phyloP scores from a whole-genome alignment of 2,797 vertebrate genomes.

The Morelia viridis region DNA sequence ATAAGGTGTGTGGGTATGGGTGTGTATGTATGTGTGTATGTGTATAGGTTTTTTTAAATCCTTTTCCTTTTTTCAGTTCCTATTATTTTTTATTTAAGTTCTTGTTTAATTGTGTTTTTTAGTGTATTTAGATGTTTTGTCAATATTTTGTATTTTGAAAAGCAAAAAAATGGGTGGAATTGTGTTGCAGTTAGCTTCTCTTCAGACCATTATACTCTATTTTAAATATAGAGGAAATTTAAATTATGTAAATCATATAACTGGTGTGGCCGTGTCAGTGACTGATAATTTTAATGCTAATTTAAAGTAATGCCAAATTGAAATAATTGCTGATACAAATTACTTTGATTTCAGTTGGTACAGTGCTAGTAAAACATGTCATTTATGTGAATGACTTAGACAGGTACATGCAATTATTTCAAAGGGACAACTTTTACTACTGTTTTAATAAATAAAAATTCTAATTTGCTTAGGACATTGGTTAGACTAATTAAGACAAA shows the following conservation, averaged over 20 bases:
- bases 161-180: background rate
- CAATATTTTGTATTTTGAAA: background rate
- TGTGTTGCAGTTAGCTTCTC: background rate
- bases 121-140: background rate
- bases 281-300: background rate
- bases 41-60: background rate
- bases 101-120: background rate
- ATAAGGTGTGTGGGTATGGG: background rate
- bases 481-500: constrained; percentile 44
- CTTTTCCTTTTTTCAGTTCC: background rate
- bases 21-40: background rate
- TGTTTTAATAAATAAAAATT: constrained; percentile 35
- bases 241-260: background rate
- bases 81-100: background rate
- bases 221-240: background rate
- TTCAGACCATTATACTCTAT: too few species aligned
- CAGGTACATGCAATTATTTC: background rate
- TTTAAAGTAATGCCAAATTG: background rate
- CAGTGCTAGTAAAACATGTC: background rate
- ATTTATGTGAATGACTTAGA: background rate
- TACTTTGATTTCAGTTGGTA: background rate
- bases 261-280: background rate
- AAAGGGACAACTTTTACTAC: background rate
- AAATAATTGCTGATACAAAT: background rate
- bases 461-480: background rate